Base-by-base conservation (phyloP, 1,140 invertebrate genomes). In the Sarcophaga bullata region DNA sequence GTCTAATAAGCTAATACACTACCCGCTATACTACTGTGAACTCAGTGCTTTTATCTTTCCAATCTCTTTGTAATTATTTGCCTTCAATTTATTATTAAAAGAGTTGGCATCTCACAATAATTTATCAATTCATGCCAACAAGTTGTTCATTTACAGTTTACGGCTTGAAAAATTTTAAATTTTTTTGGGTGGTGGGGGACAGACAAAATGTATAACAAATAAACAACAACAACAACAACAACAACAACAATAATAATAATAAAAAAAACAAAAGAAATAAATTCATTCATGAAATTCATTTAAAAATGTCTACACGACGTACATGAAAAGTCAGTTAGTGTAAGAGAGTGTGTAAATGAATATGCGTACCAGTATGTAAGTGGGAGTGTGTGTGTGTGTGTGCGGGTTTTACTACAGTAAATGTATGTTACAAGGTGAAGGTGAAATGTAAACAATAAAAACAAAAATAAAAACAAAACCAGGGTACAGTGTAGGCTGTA, bases 391-490 rank as follows among this genome's bases (percentile, higher is more conserved):
- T 68, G 17, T 68, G 15, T 68, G 17, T 17, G 6, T 68, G 62
- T 25, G 0, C 19, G 8, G 8, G 1, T 68, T 19, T 68, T 68
- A 8, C 15, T n/a, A n/a, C 54, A 15, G 75, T 17, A 19, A 78
- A 78, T 78, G 73, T 76, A 15, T 52, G 75, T 78, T 78, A 78
- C 75, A 78, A 78, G 75, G 75, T 78, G 48, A 78, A 78, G n/a
- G 75, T 52, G 75, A 78, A 78, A 78, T 78, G 50, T 52, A 48
- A 78, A 17, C 19, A 37, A 15, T 5, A 52, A 78, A 6, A 76
- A 76, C 3, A 78, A 17, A n/a, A 46, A 50, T 17, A 76, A 46
- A n/a, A 48, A 48, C 49, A n/a, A 19, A 49, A 78, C 17, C n/a
- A 50, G 19, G 48, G 17, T n/a, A n/a, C n/a, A n/a, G n/a, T 19